phyloP scores from a whole-genome alignment of 37 sponge, comb jelly and placozoan species.

The Hexactinellida sp. region DNA sequence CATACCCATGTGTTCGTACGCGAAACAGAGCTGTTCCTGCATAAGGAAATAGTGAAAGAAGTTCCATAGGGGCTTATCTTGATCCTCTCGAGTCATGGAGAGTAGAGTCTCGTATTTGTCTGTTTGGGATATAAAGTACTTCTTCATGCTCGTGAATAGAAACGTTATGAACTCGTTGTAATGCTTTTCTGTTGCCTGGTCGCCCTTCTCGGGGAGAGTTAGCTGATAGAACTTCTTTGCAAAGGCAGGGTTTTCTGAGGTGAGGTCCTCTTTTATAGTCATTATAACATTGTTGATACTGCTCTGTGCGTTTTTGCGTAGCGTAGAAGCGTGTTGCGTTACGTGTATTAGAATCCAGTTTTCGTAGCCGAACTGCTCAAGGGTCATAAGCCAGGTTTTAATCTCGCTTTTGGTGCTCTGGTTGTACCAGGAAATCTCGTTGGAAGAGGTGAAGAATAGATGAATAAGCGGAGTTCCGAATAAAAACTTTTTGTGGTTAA shows the following conservation, averaged over 20 bases:
- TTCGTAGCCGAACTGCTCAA: background rate
- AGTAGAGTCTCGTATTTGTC: background rate
- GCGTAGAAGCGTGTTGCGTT: background rate
- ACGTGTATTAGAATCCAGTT: slow-evolving; percentile 3
- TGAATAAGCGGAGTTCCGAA: slow-evolving; percentile 6
- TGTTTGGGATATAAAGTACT: background rate
- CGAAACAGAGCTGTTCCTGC: slow-evolving; percentile 10
- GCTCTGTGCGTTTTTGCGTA: background rate
- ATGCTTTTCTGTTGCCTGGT: background rate
- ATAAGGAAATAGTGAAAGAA: background rate
- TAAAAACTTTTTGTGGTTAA: background rate
- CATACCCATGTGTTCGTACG: background rate
- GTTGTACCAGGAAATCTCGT: slow-evolving; percentile 9
- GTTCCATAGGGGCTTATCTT: background rate
- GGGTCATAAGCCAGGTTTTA: background rate
- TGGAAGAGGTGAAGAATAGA: slow-evolving; percentile 2
- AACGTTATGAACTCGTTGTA: background rate
- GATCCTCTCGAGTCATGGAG: slow-evolving; percentile 8
- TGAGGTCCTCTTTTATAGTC: background rate
- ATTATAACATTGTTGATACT: background rate
- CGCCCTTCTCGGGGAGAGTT: slow-evolving; percentile 1
- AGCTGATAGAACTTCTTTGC: slow-evolving; percentile 5
- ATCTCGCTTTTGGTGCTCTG: background rate
- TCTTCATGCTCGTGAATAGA: background rate
- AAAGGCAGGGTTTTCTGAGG: background rate